Evolutionary conservation across 1,140 invertebrate species (phyloP).

Genomic region (Babylonia areolata): DNA sequence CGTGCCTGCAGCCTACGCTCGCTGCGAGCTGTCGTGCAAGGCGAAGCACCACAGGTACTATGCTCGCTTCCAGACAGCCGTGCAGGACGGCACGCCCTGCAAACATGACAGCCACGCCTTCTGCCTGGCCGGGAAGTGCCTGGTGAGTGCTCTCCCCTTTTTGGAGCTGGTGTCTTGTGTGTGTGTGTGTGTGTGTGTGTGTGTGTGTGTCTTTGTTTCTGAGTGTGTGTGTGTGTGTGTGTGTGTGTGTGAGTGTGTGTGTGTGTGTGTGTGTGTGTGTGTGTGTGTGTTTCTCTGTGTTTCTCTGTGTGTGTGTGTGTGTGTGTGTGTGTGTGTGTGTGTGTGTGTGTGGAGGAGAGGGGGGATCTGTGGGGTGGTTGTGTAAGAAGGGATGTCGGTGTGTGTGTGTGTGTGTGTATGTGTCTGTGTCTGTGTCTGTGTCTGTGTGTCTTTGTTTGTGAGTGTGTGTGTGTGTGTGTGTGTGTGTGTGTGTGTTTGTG

Average conservation of each 20-base stretch:
- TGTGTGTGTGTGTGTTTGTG: not conserved
- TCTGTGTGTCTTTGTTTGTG: not conserved
- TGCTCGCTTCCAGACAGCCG: conserved; percentile 29
- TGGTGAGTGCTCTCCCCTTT: conserved; percentile 17
- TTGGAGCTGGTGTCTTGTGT: not conserved
- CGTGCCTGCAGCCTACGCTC: not conserved
- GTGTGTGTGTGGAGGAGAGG: too few species aligned
- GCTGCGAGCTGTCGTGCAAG: conserved; percentile 34
- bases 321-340: not conserved
- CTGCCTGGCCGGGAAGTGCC: conserved; percentile 23
- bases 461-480: not conserved
- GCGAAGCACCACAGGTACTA: conserved; percentile 20
- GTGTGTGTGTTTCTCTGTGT: not conserved
- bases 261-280: not conserved
- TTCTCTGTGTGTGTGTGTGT: not conserved
- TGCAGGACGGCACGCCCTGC: conserved; percentile 27
- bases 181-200: conserved; percentile 10
- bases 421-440: conserved; percentile 12
- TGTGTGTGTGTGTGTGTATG: not conserved
- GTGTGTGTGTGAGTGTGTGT: not conserved
- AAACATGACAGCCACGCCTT: conserved; percentile 25
- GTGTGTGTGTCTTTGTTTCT: not conserved
- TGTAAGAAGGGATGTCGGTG: not conserved
- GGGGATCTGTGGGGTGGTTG: not conserved
- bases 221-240: conserved; percentile 6